Evolutionary conservation across 2,888 invertebrate species (phyloP), one percentile per base, ranked within the genome.

Genomic region (Cordilura impudica): DNA sequence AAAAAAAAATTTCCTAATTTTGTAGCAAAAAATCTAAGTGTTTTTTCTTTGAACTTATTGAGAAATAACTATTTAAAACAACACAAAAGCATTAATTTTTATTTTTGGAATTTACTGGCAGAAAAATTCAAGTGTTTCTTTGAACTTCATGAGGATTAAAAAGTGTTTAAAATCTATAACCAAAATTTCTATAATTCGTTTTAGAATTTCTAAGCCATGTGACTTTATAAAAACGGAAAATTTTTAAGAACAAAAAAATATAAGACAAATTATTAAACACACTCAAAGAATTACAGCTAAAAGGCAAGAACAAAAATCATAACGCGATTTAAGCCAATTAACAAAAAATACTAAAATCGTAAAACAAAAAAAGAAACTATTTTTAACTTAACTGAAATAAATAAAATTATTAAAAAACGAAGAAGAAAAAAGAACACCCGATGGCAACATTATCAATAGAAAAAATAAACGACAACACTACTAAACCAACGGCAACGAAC

Each of bases 391-490:
- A 78, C 31, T 65, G 74, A 56, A 78, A 23, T 21, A 70, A 58
- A 26, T 39, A 75, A 18, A 45, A 54, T 45, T 26, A 67, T 51
- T 35, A 73, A 7, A 21, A 70, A 39, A 74, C 12, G n/a, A 26
- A 29, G 45, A 56, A 47, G 67, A 19, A 56, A 70, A 67, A 72
- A 43, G 67, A 87, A 85, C 82, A 49, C 85, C 88, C 86, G 86
- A 87, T 87, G 87, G 88, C 87, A 85, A 82, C 82, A 83, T 81
- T 82, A 82, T 71, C 81, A 81, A 67, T 79, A 35, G 31, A 75
- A 51, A 49, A 75, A 51, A 58, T 67, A 56, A 79, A 72, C 66
- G 16, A 61, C 65, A 74, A 67, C 49, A 49, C 18, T 71, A 58
- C 23, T 47, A 45, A 14, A 54, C 54, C 78, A 67, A 63, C 78